phyloP scores from a whole-genome alignment of 2,797 vertebrate species.

The Coranthus polyacanthus region DNA sequence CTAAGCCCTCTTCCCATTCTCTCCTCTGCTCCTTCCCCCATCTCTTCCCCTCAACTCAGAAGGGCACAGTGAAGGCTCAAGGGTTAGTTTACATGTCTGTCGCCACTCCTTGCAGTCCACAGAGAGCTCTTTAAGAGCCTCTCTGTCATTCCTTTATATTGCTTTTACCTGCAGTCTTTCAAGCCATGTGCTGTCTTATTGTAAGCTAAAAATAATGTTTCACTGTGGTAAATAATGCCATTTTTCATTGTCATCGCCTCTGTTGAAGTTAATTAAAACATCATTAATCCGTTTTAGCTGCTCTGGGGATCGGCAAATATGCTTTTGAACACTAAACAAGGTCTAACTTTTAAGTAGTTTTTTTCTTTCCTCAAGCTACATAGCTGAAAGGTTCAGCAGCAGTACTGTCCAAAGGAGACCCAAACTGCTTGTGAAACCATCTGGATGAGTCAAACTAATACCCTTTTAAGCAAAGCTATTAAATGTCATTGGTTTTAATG shows the following conservation, averaged over 20 bases:
- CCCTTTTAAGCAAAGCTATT: constrained; percentile 43
- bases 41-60: constrained; percentile 54
- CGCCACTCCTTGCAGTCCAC: constrained; percentile 52
- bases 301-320: not conserved
- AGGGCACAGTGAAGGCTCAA: constrained; percentile 51
- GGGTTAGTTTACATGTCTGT: constrained; percentile 69
- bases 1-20: constrained; percentile 65
- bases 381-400: constrained; percentile 16
- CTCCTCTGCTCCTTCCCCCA: constrained; percentile 22
- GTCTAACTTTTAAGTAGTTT: not conserved
- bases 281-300: constrained; percentile 3
- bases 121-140: constrained; percentile 51
- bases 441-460: constrained; percentile 7
- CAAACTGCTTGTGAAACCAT: constrained; percentile 10
- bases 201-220: constrained; percentile 40
- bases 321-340: not conserved
- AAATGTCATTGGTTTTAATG: constrained; percentile 55
- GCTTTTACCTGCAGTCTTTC: constrained; percentile 36
- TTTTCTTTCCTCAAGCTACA: constrained; percentile 14
- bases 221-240: constrained; percentile 4
- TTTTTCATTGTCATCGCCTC: constrained; percentile 9
- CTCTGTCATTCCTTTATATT: constrained; percentile 48
- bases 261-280: constrained; percentile 31
- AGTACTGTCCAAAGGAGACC: constrained; percentile 2
- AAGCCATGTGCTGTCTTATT: constrained; percentile 29